phyloP scores from a whole-genome alignment of 1,140 invertebrate genomes.

The Uloborus diversus region DNA sequence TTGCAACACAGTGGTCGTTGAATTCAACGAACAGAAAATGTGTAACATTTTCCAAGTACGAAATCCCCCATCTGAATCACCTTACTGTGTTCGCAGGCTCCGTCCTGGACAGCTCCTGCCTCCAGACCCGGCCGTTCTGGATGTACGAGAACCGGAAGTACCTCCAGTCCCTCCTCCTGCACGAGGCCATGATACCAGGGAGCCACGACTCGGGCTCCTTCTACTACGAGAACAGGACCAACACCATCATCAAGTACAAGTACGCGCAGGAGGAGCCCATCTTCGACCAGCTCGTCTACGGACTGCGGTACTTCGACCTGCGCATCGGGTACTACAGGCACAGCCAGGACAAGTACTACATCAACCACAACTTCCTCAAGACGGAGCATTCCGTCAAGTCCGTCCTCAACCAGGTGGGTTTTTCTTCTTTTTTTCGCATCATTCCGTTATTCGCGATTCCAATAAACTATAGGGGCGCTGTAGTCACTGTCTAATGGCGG shows the following conservation, averaged over 20 bases:
- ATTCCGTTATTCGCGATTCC: not conserved
- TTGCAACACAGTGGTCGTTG: too few species aligned
- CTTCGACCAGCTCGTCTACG: slow-evolving; percentile 81
- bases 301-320: slow-evolving; percentile 80
- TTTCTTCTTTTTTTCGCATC: slow-evolving; percentile 30
- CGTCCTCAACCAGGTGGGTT: slow-evolving; percentile 59
- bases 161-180: slow-evolving; percentile 65
- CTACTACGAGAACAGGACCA: slow-evolving; percentile 67
- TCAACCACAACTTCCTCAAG: slow-evolving; percentile 70
- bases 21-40: too few species aligned
- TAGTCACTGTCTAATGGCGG: too few species aligned
- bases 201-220: slow-evolving; percentile 74
- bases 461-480: too few species aligned
- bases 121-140: slow-evolving; percentile 71
- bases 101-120: slow-evolving; percentile 62
- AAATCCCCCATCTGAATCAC: not conserved
- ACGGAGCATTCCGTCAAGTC: slow-evolving; percentile 56
- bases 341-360: slow-evolving; percentile 69
- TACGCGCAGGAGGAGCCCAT: slow-evolving; percentile 76
- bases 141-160: slow-evolving; percentile 68
- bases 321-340: slow-evolving; percentile 71
- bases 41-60: too few species aligned
- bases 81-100: slow-evolving; percentile 27
- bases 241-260: slow-evolving; percentile 66
- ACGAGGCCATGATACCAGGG: slow-evolving; percentile 72